These are phyloP conservation scores for Silurus glanis DNA, from an alignment of 2,113 vertebrate species.

Conservation along the genomic window DNA sequence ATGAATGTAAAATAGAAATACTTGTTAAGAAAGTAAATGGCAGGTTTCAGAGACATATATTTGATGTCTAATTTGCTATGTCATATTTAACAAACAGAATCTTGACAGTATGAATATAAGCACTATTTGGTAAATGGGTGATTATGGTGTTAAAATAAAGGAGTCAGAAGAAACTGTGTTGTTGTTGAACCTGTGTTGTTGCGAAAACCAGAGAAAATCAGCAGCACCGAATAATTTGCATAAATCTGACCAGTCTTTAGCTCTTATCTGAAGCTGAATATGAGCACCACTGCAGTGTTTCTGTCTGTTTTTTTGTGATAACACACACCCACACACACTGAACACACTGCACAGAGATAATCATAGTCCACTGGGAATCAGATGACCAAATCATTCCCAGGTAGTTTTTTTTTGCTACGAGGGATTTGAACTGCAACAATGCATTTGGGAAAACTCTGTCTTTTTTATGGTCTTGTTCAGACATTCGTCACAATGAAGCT, in stretches of 20 bases:
- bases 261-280: neutral
- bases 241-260: neutral
- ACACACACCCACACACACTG: conserved; percentile 17
- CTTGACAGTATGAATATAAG: neutral
- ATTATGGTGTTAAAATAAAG: too few species aligned
- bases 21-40: neutral
- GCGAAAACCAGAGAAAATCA: conserved; percentile 19
- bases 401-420: neutral
- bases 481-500: neutral
- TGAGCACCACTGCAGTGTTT: neutral
- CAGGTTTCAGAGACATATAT: neutral
- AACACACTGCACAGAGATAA: conserved; percentile 35
- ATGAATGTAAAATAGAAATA: neutral
- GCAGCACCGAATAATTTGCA: neutral
- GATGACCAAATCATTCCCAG: neutral
- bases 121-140: too few species aligned
- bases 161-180: neutral
- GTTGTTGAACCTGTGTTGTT: neutral
- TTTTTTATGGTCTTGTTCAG: neutral
- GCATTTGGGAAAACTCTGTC: neutral
- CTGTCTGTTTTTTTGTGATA: conserved; percentile 43
- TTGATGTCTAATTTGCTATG: neutral
- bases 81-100: neutral
- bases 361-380: conserved; percentile 5
- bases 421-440: conserved; percentile 18